Conservation (phyloP, 2,888 invertebrate genomes). For the Cristatella mucedo region DNA sequence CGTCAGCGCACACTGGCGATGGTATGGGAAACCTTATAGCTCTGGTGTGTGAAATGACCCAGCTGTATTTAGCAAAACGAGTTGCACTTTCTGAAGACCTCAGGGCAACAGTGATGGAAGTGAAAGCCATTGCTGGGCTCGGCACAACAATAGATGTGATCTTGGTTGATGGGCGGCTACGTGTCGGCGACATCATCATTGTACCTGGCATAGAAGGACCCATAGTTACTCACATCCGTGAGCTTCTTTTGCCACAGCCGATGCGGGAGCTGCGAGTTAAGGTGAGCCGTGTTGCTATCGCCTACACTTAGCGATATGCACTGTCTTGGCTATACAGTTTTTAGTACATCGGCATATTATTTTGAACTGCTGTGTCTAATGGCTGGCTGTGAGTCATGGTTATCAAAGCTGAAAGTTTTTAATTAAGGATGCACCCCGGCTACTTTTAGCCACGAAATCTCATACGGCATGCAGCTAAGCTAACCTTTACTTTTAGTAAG, state of each 20-base stretch:
- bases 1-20: slow-evolving; percentile 91
- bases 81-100: slow-evolving; percentile 78
- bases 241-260: slow-evolving; percentile 91
- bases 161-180: slow-evolving; percentile 82
- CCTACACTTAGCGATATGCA: no score
- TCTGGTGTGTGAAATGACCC: slow-evolving; percentile 78
- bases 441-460: no score
- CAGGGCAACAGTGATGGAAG: slow-evolving; percentile 51
- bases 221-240: slow-evolving; percentile 88
- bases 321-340: no score
- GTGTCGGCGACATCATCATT: slow-evolving; percentile 82
- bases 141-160: slow-evolving; percentile 93
- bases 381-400: no score
- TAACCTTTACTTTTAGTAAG: no score
- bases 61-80: slow-evolving; percentile 69
- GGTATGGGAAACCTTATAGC: slow-evolving; percentile 94
- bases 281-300: no score
- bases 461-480: no score
- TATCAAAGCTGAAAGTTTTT: no score
- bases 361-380: no score
- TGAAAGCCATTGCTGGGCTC: slow-evolving; percentile 86
- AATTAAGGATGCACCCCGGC: no score
- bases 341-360: no score
- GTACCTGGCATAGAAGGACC: slow-evolving; percentile 95
- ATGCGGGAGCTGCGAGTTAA: slow-evolving; percentile 92